Percentiles rank a stretch among this genome's conserved stretches.
These are phyloP conservation scores for Callithrix jacchus DNA, from an alignment of 2,113 vertebrate species.

Conservation along the genomic window DNA sequence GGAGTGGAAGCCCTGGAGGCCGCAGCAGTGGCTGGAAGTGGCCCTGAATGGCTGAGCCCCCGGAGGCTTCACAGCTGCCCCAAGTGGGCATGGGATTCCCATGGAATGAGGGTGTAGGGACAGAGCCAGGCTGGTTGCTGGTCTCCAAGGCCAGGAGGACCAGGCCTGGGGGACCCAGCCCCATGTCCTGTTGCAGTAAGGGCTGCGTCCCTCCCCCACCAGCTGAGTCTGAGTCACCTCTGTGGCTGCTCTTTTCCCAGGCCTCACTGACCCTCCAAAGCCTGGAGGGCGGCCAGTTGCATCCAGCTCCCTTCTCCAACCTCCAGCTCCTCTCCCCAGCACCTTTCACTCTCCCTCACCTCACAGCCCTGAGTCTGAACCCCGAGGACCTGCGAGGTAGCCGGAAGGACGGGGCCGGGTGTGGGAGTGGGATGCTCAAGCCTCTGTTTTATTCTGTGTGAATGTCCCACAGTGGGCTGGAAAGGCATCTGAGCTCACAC, in stretches of 20 bases:
- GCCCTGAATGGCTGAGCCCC: fast-evolving
- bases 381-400: fast-evolving
- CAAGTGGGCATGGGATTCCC: not conserved
- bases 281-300: not conserved
- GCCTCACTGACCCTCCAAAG: slow-evolving; percentile 33
- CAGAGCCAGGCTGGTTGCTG: not conserved
- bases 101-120: not conserved
- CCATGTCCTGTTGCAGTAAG: not conserved
- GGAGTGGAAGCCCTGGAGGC: fast-evolving
- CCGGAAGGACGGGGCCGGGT: not conserved
- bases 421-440: not conserved
- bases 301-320: not conserved
- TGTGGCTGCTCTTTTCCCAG: not conserved
- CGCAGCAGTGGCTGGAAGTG: not conserved
- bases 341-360: not conserved
- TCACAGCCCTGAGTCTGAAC: not conserved
- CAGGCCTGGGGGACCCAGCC: not conserved
- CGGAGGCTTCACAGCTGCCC: not conserved
- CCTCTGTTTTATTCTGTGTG: not conserved
- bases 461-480: not conserved
- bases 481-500: fast-evolving
- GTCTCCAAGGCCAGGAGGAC: not conserved
- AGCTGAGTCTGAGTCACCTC: not conserved
- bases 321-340: not conserved
- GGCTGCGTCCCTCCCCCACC: not conserved